These are phyloP conservation scores for Lamellibrachia satsuma DNA, from an alignment of 2,888 invertebrate genomes.

Conservation along the genomic window DNA sequence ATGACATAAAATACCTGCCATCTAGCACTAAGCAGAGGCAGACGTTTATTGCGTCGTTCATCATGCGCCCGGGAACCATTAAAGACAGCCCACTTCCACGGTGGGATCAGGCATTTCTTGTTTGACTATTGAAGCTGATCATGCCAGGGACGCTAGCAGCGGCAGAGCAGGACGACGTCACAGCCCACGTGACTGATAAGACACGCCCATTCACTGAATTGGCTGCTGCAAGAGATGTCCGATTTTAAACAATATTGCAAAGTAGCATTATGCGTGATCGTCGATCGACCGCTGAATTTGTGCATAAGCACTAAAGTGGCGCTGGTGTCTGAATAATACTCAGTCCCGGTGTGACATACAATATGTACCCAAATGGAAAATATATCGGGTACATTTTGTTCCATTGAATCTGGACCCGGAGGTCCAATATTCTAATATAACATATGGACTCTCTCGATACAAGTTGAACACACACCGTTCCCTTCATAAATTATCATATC, in stretches of 20 bases:
- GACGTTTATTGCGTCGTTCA: neutral
- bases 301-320: too few species aligned
- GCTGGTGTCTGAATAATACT: neutral
- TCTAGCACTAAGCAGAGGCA: constrained; percentile 6
- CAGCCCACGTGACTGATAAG: neutral
- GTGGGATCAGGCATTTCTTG: neutral
- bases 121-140: neutral
- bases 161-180: neutral
- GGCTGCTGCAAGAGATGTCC: neutral
- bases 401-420: too few species aligned
- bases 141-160: neutral
- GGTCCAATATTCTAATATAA: too few species aligned
- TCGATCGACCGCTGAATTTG: neutral
- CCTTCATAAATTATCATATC: too few species aligned
- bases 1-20: neutral
- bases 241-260: neutral
- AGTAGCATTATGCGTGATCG: neutral
- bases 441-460: too few species aligned
- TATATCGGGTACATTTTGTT: too few species aligned
- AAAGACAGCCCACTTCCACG: neutral
- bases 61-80: neutral
- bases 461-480: too few species aligned
- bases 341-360: neutral
- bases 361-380: neutral
- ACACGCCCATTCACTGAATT: neutral